phyloP scores from a whole-genome alignment of 2,888 invertebrate genomes.

The Silvanus unidentatus region DNA sequence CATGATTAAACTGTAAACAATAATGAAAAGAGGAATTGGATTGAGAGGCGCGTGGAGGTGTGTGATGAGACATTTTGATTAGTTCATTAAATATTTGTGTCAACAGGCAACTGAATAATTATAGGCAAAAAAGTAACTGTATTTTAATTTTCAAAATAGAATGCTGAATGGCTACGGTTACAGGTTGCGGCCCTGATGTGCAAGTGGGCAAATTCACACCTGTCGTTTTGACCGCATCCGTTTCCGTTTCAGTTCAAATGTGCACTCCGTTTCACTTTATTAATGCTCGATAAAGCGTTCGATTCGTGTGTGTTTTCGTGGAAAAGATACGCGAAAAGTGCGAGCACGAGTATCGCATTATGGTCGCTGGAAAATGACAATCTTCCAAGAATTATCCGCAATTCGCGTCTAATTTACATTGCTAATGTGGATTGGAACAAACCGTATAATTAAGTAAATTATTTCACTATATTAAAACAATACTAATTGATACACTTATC shows the following conservation, averaged over 20 bases:
- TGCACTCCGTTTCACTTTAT: slow-evolving; percentile 7
- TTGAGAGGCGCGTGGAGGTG: too few species aligned
- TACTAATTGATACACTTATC: slow-evolving; percentile 29
- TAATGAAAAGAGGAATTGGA: too few species aligned
- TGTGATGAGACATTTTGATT: too few species aligned
- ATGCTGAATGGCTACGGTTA: slow-evolving; percentile 5
- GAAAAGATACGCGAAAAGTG: too few species aligned
- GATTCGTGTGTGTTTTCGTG: too few species aligned
- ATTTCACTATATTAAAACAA: slow-evolving; percentile 23
- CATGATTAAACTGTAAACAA: too few species aligned
- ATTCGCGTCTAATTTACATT: slow-evolving; percentile 8
- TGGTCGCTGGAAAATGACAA: too few species aligned
- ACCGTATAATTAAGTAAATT: slow-evolving; percentile 27
- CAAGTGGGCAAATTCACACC: slow-evolving; percentile 40
- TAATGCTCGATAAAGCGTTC: neutral
- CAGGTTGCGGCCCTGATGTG: slow-evolving; percentile 24
- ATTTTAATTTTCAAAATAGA: slow-evolving; percentile 7
- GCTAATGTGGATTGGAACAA: slow-evolving; percentile 7
- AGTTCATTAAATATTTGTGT: slow-evolving; percentile 18
- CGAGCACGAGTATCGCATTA: too few species aligned
- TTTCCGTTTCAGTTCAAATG: slow-evolving; percentile 32
- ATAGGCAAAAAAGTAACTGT: slow-evolving; percentile 14
- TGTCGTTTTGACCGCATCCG: slow-evolving; percentile 42
- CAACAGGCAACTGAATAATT: slow-evolving; percentile 12
- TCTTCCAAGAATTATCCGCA: too few species aligned